Conservation (phyloP, 2,888 invertebrate species). For the Eristalinus sepulchralis region DNA sequence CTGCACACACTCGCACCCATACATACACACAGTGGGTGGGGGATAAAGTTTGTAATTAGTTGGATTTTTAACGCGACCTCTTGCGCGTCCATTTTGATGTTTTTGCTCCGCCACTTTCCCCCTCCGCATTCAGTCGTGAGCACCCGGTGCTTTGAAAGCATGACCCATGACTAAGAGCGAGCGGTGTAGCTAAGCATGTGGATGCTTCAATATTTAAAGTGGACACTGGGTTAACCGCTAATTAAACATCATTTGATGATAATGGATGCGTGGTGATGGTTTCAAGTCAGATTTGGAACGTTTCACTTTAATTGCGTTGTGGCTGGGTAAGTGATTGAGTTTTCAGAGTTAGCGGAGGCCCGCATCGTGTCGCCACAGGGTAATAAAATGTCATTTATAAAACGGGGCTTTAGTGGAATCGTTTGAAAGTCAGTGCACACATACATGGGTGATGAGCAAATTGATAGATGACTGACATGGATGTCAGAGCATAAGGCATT, state of each 20-base stretch:
- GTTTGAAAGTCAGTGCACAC: too few species aligned
- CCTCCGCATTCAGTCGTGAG: background rate
- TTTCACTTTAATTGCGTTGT: slow-evolving; percentile 63
- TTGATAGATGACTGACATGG: too few species aligned
- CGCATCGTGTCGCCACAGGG: background rate
- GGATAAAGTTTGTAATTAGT: slow-evolving; percentile 58
- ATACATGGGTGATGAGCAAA: too few species aligned
- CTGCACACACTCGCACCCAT: background rate
- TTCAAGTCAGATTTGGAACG: slow-evolving; percentile 65
- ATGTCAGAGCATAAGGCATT: too few species aligned
- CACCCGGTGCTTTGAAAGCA: slow-evolving; percentile 17
- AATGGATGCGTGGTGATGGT: slow-evolving; percentile 62
- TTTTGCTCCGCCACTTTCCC: too few species aligned
- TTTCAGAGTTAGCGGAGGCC: slow-evolving; percentile 2
- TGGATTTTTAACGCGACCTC: slow-evolving; percentile 63
- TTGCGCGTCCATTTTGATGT: slow-evolving; percentile 30
- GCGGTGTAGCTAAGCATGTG: background rate
- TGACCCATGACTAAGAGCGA: background rate
- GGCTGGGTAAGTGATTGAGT: slow-evolving; percentile 29
- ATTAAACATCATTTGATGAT: slow-evolving; percentile 70
- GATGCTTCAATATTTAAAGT: slow-evolving; percentile 59
- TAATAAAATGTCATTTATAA: slow-evolving; percentile 21
- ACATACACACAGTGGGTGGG: background rate
- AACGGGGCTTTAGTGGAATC: background rate
- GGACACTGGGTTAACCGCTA: slow-evolving; percentile 66